Evolutionary conservation across 92 coral and sea anemone genomes (phyloP).

Genomic region (Palythoa caribaeorum): DNA sequence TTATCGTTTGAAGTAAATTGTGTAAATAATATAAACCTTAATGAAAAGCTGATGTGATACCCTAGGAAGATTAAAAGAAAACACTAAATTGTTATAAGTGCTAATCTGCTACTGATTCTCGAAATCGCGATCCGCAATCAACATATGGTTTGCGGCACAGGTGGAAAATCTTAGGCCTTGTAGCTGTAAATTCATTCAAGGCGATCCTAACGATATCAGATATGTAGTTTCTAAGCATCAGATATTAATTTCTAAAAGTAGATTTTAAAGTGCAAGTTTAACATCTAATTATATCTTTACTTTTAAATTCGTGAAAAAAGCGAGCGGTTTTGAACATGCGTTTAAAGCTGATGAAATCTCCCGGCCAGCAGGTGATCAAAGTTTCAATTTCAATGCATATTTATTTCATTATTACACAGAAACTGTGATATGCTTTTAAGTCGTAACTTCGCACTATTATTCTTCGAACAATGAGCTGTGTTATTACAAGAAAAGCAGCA

Average conservation of each 20-base stretch:
- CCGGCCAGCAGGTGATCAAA: conserved; percentile 27
- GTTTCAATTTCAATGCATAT: conserved; percentile 58
- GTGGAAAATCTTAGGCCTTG: neutral
- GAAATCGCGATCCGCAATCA: conserved; percentile 11
- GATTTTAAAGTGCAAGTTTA: neutral
- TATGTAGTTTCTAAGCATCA: neutral
- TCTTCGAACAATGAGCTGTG: conserved; percentile 63
- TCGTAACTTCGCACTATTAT: conserved; percentile 62
- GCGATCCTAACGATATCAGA: conserved; percentile 23
- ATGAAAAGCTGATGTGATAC: conserved; percentile 90
- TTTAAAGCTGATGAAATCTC: neutral
- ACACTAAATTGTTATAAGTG: conserved; percentile 87
- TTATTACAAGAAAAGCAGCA: conserved; percentile 58
- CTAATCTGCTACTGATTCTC: conserved; percentile 65
- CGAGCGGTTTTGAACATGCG: neutral
- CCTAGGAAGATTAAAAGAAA: conserved; percentile 70
- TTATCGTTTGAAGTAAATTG: conserved; percentile 69
- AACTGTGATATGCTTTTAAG: conserved; percentile 64
- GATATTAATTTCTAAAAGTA: neutral
- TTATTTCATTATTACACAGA: conserved; percentile 53
- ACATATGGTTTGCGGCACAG: conserved; percentile 76
- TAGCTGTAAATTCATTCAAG: conserved; percentile 9
- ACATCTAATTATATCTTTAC: neutral
- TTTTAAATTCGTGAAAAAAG: neutral
- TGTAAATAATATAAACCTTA: conserved; percentile 74